Base-by-base conservation (phyloP, 1,140 invertebrate species). In the Saccostrea echinata region DNA sequence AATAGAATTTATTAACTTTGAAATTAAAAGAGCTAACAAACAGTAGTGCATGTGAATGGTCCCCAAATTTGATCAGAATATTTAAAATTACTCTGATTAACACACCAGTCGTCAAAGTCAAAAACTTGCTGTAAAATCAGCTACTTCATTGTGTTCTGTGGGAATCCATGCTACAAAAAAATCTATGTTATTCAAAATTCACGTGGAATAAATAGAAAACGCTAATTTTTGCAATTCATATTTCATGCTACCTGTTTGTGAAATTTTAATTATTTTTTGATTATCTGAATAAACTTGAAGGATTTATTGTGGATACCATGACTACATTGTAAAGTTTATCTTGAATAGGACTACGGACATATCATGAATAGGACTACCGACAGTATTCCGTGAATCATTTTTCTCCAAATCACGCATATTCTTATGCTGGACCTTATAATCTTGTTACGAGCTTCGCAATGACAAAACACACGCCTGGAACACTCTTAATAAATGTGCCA, bases 1-100 rank as follows among this genome's bases (percentile, higher is more conserved):
- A 88, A 88, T 83, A 87, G 35, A 88, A 76, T 18, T 53, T 81
- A 1, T 85, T 52, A 21, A 86, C 18, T 51, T 85, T 90, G 13
- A 35, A 43, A 33, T 87, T 88, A 33, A 85, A 64, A 16, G 1
- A 16, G 76, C 27, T 76, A 16, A 27, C 43, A 43, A 43, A 43
- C n/a, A 43, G 43, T 43, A 43, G 6, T 9, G 43, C 43, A 43
- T 8, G 43, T 43, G 9, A 43, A 43, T 43, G 6, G 43, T 43
- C 43, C 43, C 43, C 43, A 43, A 43, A 43, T 43, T 8, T 43
- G 43, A 9, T 43, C 43, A 43, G 9, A 43, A 43, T 43, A 43
- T 43, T 43, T 43, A 8, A 43, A 43, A 43, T 8, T 43, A 43
- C 43, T 43, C 43, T 43, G 43, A 43, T 43, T 43, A 8, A 43